phyloP scores from a whole-genome alignment of 2,113 vertebrate genomes.

The Myotis brandtii region DNA sequence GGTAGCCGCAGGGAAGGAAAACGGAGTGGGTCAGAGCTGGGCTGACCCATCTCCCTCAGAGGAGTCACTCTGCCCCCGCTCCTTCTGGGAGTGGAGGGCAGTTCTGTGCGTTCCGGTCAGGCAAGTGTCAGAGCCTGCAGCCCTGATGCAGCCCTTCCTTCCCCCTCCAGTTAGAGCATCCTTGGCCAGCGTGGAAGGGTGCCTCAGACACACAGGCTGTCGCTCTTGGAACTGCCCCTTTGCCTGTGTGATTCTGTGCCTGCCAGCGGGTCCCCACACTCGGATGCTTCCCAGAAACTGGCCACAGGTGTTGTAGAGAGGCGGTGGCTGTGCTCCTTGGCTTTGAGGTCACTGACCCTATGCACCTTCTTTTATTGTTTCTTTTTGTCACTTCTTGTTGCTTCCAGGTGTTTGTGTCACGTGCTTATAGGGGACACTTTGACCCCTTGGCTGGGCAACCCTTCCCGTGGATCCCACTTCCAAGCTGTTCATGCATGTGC shows the following conservation, averaged over 20 bases:
- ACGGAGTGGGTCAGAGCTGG: not conserved
- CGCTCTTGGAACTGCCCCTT: no score
- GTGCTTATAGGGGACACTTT: not conserved
- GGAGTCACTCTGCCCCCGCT: not conserved
- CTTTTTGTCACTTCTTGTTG: not conserved
- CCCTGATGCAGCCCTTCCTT: not conserved
- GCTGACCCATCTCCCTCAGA: not conserved
- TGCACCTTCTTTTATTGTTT: not conserved
- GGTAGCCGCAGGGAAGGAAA: not conserved
- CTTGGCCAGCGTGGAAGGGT: no score
- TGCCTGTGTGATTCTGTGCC: not conserved
- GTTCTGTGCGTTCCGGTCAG: not conserved
- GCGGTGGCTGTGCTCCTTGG: not conserved
- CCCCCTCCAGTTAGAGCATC: not conserved
- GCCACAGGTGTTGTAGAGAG: not conserved
- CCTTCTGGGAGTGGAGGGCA: not conserved
- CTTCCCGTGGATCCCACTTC: no score
- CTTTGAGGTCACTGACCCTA: not conserved
- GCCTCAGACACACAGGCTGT: no score
- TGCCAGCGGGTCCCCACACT: not conserved
- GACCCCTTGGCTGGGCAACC: no score
- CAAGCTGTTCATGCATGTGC: no score
- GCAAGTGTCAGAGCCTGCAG: not conserved
- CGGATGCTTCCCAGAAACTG: not conserved
- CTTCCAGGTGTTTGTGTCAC: not conserved